These are phyloP conservation scores for Agrilus biguttatus DNA, from an alignment of 2,888 invertebrate genomes.

Conservation along the genomic window DNA sequence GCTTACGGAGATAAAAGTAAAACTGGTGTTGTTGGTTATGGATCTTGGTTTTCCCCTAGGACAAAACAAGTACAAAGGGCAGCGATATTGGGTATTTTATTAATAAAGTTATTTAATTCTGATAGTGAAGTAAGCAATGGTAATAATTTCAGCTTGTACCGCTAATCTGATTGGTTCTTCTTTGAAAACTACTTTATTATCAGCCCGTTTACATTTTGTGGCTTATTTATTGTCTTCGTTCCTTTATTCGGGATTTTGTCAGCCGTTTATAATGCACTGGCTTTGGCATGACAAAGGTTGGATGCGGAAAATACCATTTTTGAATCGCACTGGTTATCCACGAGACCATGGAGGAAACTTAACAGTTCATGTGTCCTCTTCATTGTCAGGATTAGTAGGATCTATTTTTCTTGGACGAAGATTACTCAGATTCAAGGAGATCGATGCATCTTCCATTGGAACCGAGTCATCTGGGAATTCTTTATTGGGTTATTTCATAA, in stretches of 20 bases:
- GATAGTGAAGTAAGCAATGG: background rate
- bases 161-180: slow-evolving; percentile 21
- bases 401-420: slow-evolving; percentile 23
- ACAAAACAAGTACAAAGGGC: too few species aligned
- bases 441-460: slow-evolving; percentile 24
- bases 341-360: slow-evolving; percentile 23
- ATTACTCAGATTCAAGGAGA: slow-evolving; percentile 20
- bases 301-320: slow-evolving; percentile 17
- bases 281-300: slow-evolving; percentile 24
- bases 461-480: slow-evolving; percentile 14
- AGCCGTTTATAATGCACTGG: slow-evolving; percentile 28
- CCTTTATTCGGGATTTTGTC: slow-evolving; percentile 19
- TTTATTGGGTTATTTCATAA: slow-evolving; percentile 19
- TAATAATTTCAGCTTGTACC: slow-evolving; percentile 21
- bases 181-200: slow-evolving; percentile 21
- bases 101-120: background rate
- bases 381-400: slow-evolving; percentile 22
- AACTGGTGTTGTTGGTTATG: slow-evolving; percentile 18
- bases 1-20: slow-evolving; percentile 20
- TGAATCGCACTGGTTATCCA: slow-evolving; percentile 13
- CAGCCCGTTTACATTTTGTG: slow-evolving; percentile 22
- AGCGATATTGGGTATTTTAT: slow-evolving; percentile 9
- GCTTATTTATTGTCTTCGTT: slow-evolving; percentile 18
- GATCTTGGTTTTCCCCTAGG: slow-evolving; percentile 16
- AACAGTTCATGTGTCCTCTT: slow-evolving; percentile 22